A percentile compares a stretch with the other conserved stretches of the same genome.
Evolutionary conservation across 2,113 vertebrate species (phyloP).

Genomic region (Trochalopteron elliotii): DNA sequence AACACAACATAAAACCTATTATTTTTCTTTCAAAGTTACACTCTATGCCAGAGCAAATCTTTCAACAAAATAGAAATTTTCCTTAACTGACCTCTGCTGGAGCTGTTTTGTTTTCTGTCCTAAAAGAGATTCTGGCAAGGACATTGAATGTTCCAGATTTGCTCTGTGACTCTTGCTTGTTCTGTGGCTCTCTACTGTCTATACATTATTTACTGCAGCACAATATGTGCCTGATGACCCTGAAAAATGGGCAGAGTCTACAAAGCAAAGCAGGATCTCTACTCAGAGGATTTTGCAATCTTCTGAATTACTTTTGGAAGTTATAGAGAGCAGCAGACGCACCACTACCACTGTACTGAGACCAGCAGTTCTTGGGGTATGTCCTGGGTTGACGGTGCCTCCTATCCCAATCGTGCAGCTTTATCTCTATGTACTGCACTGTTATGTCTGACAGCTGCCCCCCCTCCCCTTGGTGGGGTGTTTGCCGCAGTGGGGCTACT

Average conservation of each 20-base stretch:
- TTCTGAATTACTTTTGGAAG: neutral
- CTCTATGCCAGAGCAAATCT: neutral
- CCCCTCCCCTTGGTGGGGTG: too few species aligned
- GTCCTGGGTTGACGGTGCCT: too few species aligned
- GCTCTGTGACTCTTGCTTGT: neutral
- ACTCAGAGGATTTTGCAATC: neutral
- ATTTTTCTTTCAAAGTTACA: neutral
- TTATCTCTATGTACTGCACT: too few species aligned
- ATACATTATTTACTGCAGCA: constrained; percentile 1
- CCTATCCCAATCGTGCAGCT: too few species aligned
- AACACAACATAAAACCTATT: neutral
- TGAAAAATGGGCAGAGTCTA: neutral
- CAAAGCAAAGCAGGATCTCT: neutral
- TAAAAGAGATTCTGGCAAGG: neutral
- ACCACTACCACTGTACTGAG: neutral
- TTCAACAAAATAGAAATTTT: neutral
- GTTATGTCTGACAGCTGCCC: too few species aligned
- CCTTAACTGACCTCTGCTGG: constrained; percentile 13
- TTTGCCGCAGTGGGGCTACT: too few species aligned
- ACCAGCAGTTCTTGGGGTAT: neutral
- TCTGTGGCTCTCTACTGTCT: neutral
- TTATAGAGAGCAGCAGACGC: neutral
- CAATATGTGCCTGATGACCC: neutral
- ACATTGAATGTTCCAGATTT: neutral
- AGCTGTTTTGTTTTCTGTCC: neutral